Evolutionary conservation across 1,140 invertebrate species (phyloP).

Genomic region (Macrobrachium rosenbergii): DNA sequence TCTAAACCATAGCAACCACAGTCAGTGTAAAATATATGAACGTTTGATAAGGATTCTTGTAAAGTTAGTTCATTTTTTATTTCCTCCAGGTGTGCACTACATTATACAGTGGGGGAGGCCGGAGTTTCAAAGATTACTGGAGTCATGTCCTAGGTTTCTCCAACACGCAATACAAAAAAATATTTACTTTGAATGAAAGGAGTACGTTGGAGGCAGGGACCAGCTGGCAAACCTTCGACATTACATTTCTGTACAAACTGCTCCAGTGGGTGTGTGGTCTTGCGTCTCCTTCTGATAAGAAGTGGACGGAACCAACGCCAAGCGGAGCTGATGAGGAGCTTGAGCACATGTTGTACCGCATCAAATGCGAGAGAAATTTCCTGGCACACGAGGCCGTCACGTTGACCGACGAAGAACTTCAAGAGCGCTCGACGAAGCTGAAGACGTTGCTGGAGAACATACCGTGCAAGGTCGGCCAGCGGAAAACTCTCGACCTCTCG

Average conservation of each 20-base stretch:
- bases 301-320: background rate
- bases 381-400: background rate
- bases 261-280: constrained; percentile 8
- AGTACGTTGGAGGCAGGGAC: background rate
- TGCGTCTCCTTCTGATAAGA: background rate
- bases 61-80: background rate
- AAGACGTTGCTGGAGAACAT: background rate
- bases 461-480: background rate
- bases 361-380: constrained; percentile 30
- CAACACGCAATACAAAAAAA: background rate
- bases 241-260: constrained; percentile 3
- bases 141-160: background rate
- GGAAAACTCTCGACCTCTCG: background rate
- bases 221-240: constrained; percentile 2
- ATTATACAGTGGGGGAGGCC: constrained; percentile 1
- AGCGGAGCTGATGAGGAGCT: background rate
- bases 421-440: background rate
- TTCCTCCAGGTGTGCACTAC: background rate
- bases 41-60: too few species aligned
- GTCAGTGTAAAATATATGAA: too few species aligned
- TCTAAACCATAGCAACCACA: too few species aligned
- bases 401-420: background rate
- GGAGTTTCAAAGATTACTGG: constrained; percentile 4
- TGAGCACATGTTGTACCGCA: constrained; percentile 1
- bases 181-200: background rate